Percentiles rank a stretch among this genome's conserved stretches.
Evolutionary conservation across 2,888 invertebrate genomes (phyloP).

Genomic region (Cantharis flavilabris): DNA sequence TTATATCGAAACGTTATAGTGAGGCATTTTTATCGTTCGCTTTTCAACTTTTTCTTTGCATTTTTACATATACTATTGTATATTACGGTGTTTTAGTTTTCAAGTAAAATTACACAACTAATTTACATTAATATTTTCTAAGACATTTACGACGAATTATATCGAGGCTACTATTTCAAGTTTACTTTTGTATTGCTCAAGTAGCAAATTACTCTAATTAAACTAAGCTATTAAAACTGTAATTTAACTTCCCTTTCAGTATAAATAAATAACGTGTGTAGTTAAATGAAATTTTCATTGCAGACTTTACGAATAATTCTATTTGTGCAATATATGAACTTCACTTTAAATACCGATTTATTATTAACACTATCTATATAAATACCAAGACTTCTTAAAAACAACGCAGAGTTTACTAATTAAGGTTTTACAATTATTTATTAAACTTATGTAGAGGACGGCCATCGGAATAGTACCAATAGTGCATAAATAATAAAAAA

Average conservation of each 20-base stretch:
- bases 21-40: neutral
- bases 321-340: conserved; percentile 16
- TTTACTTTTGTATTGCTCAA: conserved; percentile 16
- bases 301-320: conserved; percentile 24
- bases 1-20: conserved; percentile 41
- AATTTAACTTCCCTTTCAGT: conserved; percentile 29
- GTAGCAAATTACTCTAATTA: conserved; percentile 28
- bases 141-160: conserved; percentile 13
- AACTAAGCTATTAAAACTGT: conserved; percentile 29
- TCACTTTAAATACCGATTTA: conserved; percentile 14
- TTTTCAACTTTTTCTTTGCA: neutral
- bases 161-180: neutral
- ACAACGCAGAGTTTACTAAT: neutral
- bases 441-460: too few species aligned
- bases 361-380: neutral
- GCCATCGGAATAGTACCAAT: too few species aligned
- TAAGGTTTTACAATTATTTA: too few species aligned
- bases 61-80: neutral
- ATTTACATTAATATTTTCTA: conserved; percentile 13
- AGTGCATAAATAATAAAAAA: too few species aligned
- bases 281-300: conserved; percentile 42
- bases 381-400: neutral
- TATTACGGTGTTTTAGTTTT: neutral
- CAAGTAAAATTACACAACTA: conserved; percentile 15
- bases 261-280: conserved; percentile 39